Conservation (phyloP, 1,140 invertebrate species). For the Zophobas atratus region DNA sequence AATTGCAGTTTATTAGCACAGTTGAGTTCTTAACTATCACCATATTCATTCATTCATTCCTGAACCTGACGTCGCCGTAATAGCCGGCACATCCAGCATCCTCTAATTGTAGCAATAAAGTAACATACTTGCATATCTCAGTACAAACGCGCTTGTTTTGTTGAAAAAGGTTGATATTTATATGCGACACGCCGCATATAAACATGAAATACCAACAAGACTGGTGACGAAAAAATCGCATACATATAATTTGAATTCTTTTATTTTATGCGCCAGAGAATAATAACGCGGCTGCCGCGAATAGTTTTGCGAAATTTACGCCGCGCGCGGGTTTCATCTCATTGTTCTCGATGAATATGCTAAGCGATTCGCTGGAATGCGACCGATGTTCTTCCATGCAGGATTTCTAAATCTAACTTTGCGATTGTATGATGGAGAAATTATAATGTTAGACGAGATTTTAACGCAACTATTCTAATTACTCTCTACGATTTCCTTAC, state of each 20-base stretch:
- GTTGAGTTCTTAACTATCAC: slow-evolving; percentile 34
- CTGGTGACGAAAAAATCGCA: slow-evolving; percentile 66
- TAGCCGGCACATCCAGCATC: slow-evolving; percentile 51
- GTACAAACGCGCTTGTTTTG: slow-evolving; percentile 47
- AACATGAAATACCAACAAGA: slow-evolving; percentile 66
- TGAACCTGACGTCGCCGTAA: slow-evolving; percentile 49
- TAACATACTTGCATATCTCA: slow-evolving; percentile 62
- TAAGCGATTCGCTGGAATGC: slow-evolving; percentile 62
- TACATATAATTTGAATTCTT: slow-evolving; percentile 67
- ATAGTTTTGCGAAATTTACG: slow-evolving; percentile 66
- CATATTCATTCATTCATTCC: slow-evolving; percentile 50
- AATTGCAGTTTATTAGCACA: slow-evolving; percentile 28
- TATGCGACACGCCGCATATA: slow-evolving; percentile 63
- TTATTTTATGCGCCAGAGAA: slow-evolving; percentile 65
- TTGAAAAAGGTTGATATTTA: slow-evolving; percentile 57
- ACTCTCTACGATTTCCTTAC: background rate
- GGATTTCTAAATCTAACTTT: slow-evolving; percentile 54
- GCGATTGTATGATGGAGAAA: slow-evolving; percentile 46
- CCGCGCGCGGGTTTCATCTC: slow-evolving; percentile 60
- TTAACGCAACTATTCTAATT: slow-evolving; percentile 47
- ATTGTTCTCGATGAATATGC: slow-evolving; percentile 67
- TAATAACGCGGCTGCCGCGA: slow-evolving; percentile 65
- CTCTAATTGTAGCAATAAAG: slow-evolving; percentile 64
- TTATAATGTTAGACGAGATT: slow-evolving; percentile 44
- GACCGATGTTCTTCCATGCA: slow-evolving; percentile 54